These are phyloP conservation scores for Muschampia plurimacula DNA, from an alignment of 2,888 invertebrate species.

Conservation along the genomic window DNA sequence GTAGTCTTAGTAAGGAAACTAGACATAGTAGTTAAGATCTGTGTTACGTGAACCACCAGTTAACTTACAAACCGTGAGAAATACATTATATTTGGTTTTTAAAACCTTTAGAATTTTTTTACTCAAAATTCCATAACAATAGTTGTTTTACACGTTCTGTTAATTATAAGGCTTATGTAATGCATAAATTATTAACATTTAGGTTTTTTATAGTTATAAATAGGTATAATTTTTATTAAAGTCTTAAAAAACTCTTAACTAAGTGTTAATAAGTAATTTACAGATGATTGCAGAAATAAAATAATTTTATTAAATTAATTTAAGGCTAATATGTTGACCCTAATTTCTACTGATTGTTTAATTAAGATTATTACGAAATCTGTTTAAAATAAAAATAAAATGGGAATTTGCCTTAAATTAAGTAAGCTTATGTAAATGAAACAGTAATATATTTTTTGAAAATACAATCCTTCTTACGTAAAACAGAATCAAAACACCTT, in stretches of 20 bases:
- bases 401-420: neutral
- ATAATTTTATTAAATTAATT: neutral
- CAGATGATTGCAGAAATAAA: neutral
- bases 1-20: constrained; percentile 42
- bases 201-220: too few species aligned
- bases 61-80: constrained; percentile 31
- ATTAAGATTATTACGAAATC: too few species aligned
- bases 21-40: constrained; percentile 15
- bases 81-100: constrained; percentile 15
- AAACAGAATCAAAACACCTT: neutral
- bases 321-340: neutral
- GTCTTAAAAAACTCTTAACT: too few species aligned
- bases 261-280: too few species aligned
- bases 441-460: neutral
- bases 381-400: neutral
- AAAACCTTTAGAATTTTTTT: constrained; percentile 17
- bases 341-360: neutral
- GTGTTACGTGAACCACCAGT: constrained; percentile 26
- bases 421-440: too few species aligned
- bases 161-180: neutral
- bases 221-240: too few species aligned
- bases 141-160: neutral
- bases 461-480: neutral
- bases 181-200: neutral
- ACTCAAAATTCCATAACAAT: constrained; percentile 12